These are phyloP conservation scores for Petrolisthes manimaculis DNA, from an alignment of 2,888 invertebrate genomes.

Conservation along the genomic window DNA sequence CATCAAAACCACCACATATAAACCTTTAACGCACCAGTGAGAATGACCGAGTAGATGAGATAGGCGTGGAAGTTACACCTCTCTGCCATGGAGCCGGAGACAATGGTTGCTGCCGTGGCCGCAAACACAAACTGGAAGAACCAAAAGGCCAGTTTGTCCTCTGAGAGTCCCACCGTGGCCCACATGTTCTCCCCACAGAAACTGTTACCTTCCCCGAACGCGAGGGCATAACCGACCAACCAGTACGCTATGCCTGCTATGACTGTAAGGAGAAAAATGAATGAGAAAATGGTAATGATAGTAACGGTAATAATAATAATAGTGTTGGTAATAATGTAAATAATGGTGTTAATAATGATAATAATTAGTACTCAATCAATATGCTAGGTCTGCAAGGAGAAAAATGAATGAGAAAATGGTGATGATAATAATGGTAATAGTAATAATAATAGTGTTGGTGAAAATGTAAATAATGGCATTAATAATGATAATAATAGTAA, in stretches of 20 bases:
- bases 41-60: conserved; percentile 72
- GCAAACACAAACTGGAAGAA: conserved; percentile 75
- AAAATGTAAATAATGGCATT: too few relatives aligned
- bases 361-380: conserved; percentile 69
- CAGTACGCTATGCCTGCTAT: conserved; percentile 70
- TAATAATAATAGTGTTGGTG: too few relatives aligned
- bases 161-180: conserved; percentile 43
- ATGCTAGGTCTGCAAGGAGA: conserved; percentile 67
- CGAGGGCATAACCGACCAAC: conserved; percentile 72
- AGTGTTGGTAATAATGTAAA: too few relatives aligned
- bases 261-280: conserved; percentile 15
- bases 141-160: conserved; percentile 68
- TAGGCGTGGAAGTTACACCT: conserved; percentile 74
- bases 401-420: too few relatives aligned
- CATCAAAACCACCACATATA: rapidly evolving
- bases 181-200: conserved; percentile 69
- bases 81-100: conserved; percentile 74
- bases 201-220: conserved; percentile 70
- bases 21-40: conserved; percentile 71
- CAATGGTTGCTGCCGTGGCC: conserved; percentile 74
- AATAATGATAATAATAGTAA: too few relatives aligned
- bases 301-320: too few relatives aligned
- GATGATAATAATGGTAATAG: too few relatives aligned
- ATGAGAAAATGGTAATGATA: background rate
- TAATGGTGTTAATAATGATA: too few relatives aligned